Percentiles rank a stretch among this genome's conserved stretches.
Conservation (phyloP, 2,888 invertebrate genomes). For the Euspilapteryx auroguttella region DNA sequence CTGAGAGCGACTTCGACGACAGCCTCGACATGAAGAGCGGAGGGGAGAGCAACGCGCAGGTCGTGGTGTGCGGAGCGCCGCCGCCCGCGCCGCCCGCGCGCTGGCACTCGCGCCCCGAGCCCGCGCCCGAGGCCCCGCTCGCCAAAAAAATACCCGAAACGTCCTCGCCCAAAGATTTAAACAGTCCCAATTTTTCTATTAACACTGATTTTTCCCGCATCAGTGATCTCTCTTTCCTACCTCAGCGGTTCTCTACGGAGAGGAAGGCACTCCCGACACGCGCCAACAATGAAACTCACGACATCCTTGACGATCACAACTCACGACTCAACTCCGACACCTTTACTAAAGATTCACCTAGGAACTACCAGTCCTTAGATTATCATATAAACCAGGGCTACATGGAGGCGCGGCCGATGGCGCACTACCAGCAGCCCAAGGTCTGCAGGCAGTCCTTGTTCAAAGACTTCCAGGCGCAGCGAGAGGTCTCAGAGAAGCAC, state of each 20-base stretch:
- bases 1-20: conserved; percentile 38
- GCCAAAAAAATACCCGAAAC: conserved; percentile 46
- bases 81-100: conserved; percentile 36
- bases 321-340: conserved; percentile 47
- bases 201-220: conserved; percentile 50
- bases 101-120: conserved; percentile 26
- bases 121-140: conserved; percentile 29
- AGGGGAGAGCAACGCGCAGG: conserved; percentile 37
- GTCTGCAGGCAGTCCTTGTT: conserved; percentile 41
- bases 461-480: conserved; percentile 26
- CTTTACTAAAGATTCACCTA: conserved; percentile 53
- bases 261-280: conserved; percentile 30
- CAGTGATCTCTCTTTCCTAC: conserved; percentile 43
- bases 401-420: conserved; percentile 19
- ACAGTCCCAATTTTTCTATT: conserved; percentile 47
- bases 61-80: no score
- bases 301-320: conserved; percentile 22
- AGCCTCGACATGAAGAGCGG: conserved; percentile 24
- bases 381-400: neutral
- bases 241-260: conserved; percentile 47
- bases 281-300: conserved; percentile 31
- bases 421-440: conserved; percentile 23
- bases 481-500: conserved; percentile 20
- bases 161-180: conserved; percentile 45
- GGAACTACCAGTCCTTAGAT: conserved; percentile 8